phyloP scores from a whole-genome alignment of 1,140 invertebrate genomes.

The Globodera rostochiensis region DNA sequence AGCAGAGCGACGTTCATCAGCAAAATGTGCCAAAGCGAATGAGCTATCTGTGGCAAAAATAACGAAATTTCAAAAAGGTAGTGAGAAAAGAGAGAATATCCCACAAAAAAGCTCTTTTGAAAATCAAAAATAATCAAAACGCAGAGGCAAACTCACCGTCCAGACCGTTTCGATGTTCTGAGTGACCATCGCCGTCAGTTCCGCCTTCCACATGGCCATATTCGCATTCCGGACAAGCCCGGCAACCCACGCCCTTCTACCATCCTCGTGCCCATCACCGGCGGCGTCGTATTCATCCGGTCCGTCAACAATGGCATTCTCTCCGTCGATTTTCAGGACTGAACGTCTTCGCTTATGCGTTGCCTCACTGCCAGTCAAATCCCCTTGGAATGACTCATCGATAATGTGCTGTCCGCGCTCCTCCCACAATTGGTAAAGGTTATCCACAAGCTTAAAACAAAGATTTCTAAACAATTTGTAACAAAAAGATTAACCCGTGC shows the following conservation, averaged over 20 bases:
- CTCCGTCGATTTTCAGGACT: neutral
- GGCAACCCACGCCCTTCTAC: conserved; percentile 70
- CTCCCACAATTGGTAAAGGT: conserved; percentile 87
- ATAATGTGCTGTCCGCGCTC: conserved; percentile 65
- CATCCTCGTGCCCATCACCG: conserved; percentile 71
- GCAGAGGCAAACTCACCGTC: conserved; percentile 72
- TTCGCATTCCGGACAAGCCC: conserved; percentile 73
- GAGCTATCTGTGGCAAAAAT: conserved; percentile 70
- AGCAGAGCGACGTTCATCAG: conserved; percentile 89
- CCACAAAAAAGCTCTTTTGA: neutral
- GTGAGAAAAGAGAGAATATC: neutral
- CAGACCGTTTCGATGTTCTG: conserved; percentile 88
- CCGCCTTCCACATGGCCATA: conserved; percentile 74
- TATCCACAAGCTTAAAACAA: conserved; percentile 76
- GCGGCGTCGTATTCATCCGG: conserved; percentile 2
- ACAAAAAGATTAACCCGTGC: conserved; percentile 17
- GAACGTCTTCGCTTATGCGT: neutral
- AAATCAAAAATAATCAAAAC: neutral
- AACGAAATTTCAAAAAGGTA: neutral
- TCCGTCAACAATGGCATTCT: neutral
- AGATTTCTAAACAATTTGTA: neutral
- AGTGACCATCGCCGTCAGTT: conserved; percentile 74
- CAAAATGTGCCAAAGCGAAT: conserved; percentile 88
- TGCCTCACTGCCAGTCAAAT: neutral
- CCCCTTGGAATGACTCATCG: neutral